These are phyloP conservation scores for Aspidoscelis tigris DNA, from an alignment of 2,113 vertebrate species.

Conservation along the genomic window DNA sequence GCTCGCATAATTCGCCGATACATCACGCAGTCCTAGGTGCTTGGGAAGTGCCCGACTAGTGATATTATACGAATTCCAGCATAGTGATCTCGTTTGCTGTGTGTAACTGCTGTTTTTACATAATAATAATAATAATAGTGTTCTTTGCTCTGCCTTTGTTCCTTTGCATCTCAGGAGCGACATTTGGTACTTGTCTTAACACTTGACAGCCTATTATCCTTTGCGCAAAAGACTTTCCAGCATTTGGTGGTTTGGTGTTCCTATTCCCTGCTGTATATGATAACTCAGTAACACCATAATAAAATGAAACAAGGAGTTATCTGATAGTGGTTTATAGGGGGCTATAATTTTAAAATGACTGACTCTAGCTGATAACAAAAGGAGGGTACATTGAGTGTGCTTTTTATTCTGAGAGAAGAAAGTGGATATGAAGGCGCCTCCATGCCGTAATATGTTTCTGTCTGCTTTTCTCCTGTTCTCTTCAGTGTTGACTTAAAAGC, in stretches of 20 bases:
- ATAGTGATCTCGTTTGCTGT: no score
- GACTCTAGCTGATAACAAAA: constrained; percentile 22
- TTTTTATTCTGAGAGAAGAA: constrained; percentile 25
- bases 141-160: neutral
- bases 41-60: no score
- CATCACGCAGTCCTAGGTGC: no score
- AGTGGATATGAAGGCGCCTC: neutral
- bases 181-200: neutral
- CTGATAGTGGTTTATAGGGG: constrained; percentile 19
- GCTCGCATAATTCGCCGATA: no score
- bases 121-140: no score
- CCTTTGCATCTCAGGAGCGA: neutral
- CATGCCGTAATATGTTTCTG: neutral
- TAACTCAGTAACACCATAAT: constrained; percentile 38
- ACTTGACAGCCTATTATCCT: neutral
- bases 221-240: neutral
- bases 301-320: constrained; percentile 31
- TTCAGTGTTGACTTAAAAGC: neutral
- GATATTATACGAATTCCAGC: no score
- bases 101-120: no score
- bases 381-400: neutral
- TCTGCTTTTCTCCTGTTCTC: neutral
- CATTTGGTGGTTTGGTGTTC: neutral
- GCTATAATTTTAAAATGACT: constrained; percentile 32
- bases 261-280: neutral